Evolutionary conservation across 2,797 vertebrate species (phyloP).

Genomic region (Darevskia nairensis): DNA sequence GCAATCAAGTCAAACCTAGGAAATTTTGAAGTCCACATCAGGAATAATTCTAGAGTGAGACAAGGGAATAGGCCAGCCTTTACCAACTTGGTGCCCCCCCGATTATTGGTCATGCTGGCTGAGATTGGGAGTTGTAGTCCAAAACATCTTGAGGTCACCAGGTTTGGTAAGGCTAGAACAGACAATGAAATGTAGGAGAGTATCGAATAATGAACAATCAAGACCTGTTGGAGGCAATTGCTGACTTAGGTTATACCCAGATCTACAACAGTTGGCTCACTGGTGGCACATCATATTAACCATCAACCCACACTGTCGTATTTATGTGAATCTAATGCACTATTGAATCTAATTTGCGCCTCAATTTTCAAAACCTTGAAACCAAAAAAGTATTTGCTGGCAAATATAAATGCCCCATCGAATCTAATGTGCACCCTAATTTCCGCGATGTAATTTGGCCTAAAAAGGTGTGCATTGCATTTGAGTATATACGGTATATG

Average conservation of each 20-base stretch:
- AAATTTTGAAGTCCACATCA: conserved; percentile 16
- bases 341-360: too few relatives aligned
- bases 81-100: background rate
- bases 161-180: too few relatives aligned
- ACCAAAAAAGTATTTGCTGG: too few relatives aligned
- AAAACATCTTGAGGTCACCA: background rate
- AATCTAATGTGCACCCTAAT: too few relatives aligned
- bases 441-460: too few relatives aligned
- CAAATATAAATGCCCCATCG: too few relatives aligned
- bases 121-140: background rate
- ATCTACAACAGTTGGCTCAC: background rate
- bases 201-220: background rate
- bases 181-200: background rate
- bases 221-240: background rate
- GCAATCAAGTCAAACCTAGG: conserved; percentile 96
- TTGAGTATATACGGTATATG: background rate
- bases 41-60: background rate
- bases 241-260: background rate
- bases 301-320: background rate
- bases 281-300: background rate
- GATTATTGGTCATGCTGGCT: background rate
- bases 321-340: too few relatives aligned
- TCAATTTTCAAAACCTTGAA: too few relatives aligned
- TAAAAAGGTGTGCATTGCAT: too few relatives aligned
- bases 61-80: background rate